Evolutionary conservation across 2,888 invertebrate species (phyloP), one percentile per base, ranked within the genome.

Genomic region (Luffia ferchaultella): DNA sequence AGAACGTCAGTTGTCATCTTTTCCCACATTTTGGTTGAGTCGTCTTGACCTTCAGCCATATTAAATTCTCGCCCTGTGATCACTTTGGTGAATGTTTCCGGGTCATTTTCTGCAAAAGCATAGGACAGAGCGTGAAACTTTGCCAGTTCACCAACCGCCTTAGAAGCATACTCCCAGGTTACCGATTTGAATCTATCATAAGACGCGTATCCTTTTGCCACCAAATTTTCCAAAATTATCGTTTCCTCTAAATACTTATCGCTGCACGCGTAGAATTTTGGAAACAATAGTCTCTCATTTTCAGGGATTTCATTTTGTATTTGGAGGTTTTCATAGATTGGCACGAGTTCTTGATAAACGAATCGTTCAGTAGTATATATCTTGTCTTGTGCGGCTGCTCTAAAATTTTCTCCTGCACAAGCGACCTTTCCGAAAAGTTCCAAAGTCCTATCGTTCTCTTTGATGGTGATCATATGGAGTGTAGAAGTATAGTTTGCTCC

Each of bases 121-220:
- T 75, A 70, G 0, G 76, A 76, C 9, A 75, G 53, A 0, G 76
- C 76, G 51, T 79, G 79, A 51, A 73, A 71, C 44, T 62, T 64
- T 0, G 76, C 76, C 12, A 76, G 54, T 1, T 54, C 56, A 18
- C 64, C 57, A 0, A 71, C 57, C 0, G 71, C 62, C 1, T 60
- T 54, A 0, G 64, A 53, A 0, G 68, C 64, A 20, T 72, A 68
- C 2, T 67, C 62, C 62, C 67, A 67, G 45, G 70, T 67, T 1
- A 76, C 54, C 0, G 67, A 53, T n/a, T 61, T 58, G 17, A 62
- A 58, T 46, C 67, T 60, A 20, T 61, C 60, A 47, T 56, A 67
- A 2, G 56, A 55, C 1, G 18, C 43, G 30, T 60, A 78, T 0
- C 71, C 71, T n/a, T 57, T 53, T 1, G 57, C 58, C 1, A 57